A percentile compares a stretch with the other conserved stretches of the same genome.
Conservation (phyloP, 2,888 invertebrate genomes). For the Conops quadrifasciatus region DNA sequence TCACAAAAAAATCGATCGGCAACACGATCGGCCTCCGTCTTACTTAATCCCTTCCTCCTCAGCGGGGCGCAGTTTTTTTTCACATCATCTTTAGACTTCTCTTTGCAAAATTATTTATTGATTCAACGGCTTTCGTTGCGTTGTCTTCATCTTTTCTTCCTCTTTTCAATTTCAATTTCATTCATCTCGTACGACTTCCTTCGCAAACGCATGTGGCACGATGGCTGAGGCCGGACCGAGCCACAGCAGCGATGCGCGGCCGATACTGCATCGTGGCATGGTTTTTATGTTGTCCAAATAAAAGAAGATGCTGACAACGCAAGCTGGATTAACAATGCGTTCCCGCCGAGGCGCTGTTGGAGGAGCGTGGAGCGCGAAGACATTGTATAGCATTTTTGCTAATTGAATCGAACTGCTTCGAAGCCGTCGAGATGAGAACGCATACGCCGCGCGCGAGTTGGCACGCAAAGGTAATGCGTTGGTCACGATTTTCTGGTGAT, state of each 20-base stretch:
- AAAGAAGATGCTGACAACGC: slow-evolving; percentile 23
- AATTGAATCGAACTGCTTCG: slow-evolving; percentile 45
- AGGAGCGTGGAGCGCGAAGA: neutral
- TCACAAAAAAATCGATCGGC: slow-evolving; percentile 34
- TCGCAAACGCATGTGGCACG: slow-evolving; percentile 5
- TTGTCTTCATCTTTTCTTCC: neutral
- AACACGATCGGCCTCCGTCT: slow-evolving; percentile 20
- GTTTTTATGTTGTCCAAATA: slow-evolving; percentile 26
- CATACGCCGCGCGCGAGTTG: neutral
- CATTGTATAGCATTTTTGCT: slow-evolving; percentile 41
- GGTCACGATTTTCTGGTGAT: slow-evolving; percentile 18
- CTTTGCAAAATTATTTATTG: slow-evolving; percentile 29
- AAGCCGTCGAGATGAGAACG: neutral
- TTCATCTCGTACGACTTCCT: neutral
- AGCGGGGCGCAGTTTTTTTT: no score
- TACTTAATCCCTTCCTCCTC: no score
- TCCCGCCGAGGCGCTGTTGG: no score
- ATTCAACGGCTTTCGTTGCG: slow-evolving; percentile 25
- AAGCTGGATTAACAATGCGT: slow-evolving; percentile 3
- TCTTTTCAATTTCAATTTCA: slow-evolving; percentile 15
- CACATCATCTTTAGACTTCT: neutral
- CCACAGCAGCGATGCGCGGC: slow-evolving; percentile 19
- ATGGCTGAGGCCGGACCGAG: neutral
- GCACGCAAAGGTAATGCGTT: neutral
- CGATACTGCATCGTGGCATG: neutral